Evolutionary conservation across 2,797 vertebrate species (phyloP), one percentile per base, ranked within the genome.

Genomic region (Prionace glauca): DNA sequence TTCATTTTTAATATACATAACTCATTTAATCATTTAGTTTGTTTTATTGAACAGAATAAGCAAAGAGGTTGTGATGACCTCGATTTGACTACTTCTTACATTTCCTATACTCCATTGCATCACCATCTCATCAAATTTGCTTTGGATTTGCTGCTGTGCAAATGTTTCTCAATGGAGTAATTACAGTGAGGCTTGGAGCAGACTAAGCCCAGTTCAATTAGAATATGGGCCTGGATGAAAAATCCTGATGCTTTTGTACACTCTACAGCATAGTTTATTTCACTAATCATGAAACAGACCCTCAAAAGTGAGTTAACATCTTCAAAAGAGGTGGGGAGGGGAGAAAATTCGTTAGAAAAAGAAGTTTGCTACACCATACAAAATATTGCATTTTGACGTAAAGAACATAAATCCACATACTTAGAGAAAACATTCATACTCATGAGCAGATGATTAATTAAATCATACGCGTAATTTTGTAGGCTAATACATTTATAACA

Each of bases 401-500:
- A 91, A 65, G 88, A 95, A 3, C 45, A 77, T 74, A 60, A 95
- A 74, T 18, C 71, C 24, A 95, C 60, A n/a, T 74, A 56, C 56
- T 26, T 8, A 88, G 18, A 77, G 67, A 45, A 56, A 94, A 74
- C 67, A 65, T 20, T 91, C 36, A 14, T 50, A n/a, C 41, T 60
- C 71, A 95, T 24, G 36, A 67, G 69, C 12, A 56, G 24, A 65
- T 50, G 29, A 56, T 77, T 45, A 77, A 50, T 74, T 56, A 71
- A 94, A 94, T 67, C 16, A 41, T 67, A 36, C 56, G 10, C 5
- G 20, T 72, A 24, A 36, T 74, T 94, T 50, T 74, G 45, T 8
- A 18, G 71, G 41, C 45, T 74, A 94, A 74, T 74, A 94, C 3
- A 94, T 95, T 77, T 95, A 29, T 95, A 74, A 71, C 96, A 96